Evolutionary conservation across 2,113 vertebrate species (phyloP).

Genomic region (western clawed frog (Xenopus tropicalis)): DNA sequence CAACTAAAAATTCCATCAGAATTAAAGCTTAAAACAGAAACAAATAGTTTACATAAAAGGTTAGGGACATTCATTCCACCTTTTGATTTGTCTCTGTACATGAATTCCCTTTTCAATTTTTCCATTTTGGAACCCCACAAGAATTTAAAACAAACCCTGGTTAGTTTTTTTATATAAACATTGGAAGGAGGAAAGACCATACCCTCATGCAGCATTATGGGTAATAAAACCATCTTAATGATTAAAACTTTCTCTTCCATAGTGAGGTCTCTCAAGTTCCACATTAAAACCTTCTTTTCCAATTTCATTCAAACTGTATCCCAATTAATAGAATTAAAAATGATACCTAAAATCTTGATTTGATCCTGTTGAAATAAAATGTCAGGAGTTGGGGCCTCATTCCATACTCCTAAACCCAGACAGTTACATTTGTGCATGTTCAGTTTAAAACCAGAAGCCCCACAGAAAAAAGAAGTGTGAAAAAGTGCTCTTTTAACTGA

Average conservation of each 20-base stretch:
- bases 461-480: neutral
- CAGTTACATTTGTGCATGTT: neutral
- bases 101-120: neutral
- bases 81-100: neutral
- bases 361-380: neutral
- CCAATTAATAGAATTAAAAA: neutral
- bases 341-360: neutral
- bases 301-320: neutral
- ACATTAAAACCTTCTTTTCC: neutral
- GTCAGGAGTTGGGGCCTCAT: neutral
- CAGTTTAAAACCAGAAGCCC: neutral
- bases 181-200: neutral
- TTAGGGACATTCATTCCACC: neutral
- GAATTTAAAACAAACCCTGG: neutral
- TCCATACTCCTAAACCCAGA: neutral
- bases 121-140: neutral
- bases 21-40: neutral
- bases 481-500: neutral
- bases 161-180: neutral
- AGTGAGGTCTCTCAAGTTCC: neutral
- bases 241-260: constrained; percentile 1
- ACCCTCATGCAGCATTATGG: neutral
- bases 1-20: neutral
- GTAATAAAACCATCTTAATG: neutral
- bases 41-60: neutral